Percentiles rank a stretch among this genome's conserved stretches.
Conservation (phyloP, 2,797 vertebrate genomes). For the Lophius americanus region DNA sequence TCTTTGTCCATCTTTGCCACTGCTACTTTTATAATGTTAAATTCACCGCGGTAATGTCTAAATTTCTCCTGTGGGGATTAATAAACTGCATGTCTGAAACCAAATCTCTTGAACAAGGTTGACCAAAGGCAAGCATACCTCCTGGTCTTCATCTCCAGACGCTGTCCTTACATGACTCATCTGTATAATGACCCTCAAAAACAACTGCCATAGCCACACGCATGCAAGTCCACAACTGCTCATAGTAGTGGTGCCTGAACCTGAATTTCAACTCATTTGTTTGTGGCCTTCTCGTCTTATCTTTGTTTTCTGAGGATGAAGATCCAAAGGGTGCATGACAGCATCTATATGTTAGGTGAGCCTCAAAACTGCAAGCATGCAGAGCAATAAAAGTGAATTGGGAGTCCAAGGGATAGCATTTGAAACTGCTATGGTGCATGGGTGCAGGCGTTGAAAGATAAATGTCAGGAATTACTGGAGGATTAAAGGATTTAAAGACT, state of each 20-base stretch:
- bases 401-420: slow-evolving; percentile 14
- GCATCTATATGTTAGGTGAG: not conserved
- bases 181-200: slow-evolving; percentile 37
- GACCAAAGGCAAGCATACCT: not conserved
- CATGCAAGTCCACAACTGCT: slow-evolving; percentile 34
- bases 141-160: slow-evolving; percentile 43
- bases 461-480: slow-evolving; percentile 16
- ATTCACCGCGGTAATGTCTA: no score
- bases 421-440: slow-evolving; percentile 12
- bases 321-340: slow-evolving; percentile 7
- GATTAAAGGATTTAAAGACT: no score
- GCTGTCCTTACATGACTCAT: slow-evolving; percentile 27
- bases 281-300: slow-evolving; percentile 21
- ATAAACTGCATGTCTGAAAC: no score
- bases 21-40: no score
- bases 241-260: slow-evolving; percentile 2
- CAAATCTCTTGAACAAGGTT: no score
- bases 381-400: slow-evolving; percentile 11
- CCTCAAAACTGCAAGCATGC: slow-evolving; percentile 14
- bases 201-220: slow-evolving; percentile 25
- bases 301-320: slow-evolving; percentile 24
- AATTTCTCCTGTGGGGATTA: no score
- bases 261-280: slow-evolving; percentile 14
- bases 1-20: no score
- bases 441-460: slow-evolving; percentile 9